Percentiles rank a stretch among this genome's conserved stretches.
These are phyloP conservation scores for Carassius carassius DNA, from an alignment of 2,113 vertebrate genomes.

Conservation along the genomic window DNA sequence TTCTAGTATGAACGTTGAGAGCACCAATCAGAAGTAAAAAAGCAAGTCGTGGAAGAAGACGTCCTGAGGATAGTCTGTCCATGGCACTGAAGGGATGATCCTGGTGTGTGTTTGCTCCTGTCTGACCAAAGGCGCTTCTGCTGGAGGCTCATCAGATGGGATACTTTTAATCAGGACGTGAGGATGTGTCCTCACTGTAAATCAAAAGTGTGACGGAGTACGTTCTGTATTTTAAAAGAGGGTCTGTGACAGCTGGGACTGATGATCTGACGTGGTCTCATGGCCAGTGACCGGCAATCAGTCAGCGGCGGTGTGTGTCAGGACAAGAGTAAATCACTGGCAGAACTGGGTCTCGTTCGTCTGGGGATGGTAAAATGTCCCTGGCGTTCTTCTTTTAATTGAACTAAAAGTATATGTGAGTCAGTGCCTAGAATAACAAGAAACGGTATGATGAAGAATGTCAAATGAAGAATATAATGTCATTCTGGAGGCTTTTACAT, in stretches of 20 bases:
- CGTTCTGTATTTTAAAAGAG: constrained; percentile 56
- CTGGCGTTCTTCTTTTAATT: constrained; percentile 69
- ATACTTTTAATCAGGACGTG: constrained; percentile 70
- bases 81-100: constrained; percentile 59
- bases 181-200: constrained; percentile 54
- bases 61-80: constrained; percentile 63
- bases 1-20: constrained; percentile 65
- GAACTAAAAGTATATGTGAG: constrained; percentile 63
- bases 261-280: constrained; percentile 55
- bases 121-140: constrained; percentile 50
- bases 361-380: constrained; percentile 54
- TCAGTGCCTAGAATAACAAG: background rate
- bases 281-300: constrained; percentile 68
- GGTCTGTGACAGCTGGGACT: constrained; percentile 52
- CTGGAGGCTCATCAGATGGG: constrained; percentile 52
- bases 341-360: constrained; percentile 51
- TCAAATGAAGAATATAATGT: background rate
- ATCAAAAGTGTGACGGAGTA: constrained; percentile 61
- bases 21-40: constrained; percentile 67
- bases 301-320: constrained; percentile 60
- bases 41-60: constrained; percentile 64
- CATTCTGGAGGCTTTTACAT: background rate
- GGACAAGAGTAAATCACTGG: constrained; percentile 45
- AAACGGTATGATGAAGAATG: background rate
- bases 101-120: constrained; percentile 43